Base-by-base conservation (phyloP, 2,888 invertebrate genomes). In the Mamestra brassicae region DNA sequence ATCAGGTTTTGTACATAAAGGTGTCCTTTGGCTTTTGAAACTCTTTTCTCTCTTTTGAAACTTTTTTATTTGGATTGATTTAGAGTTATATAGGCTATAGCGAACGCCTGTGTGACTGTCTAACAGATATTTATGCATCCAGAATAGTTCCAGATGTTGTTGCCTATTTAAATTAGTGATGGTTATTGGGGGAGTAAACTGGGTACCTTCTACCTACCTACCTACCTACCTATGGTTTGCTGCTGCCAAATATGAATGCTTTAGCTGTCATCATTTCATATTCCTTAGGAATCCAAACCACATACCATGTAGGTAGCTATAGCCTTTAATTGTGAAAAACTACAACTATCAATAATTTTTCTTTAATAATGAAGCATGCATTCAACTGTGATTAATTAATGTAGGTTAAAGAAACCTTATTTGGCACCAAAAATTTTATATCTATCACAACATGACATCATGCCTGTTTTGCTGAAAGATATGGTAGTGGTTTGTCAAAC, bases 351-450 rank as follows among this genome's bases (percentile, higher is more conserved):
- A 26, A 26, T 4, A 3, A 13, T 52, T 52, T 15, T 1, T 47
- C 8, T 47, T 10, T 17, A 1, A 26, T 10, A 17, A 34, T 45
- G 47, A 34, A 17, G 26, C 2, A 17, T 55, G 11, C 11, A 42
- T 11, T 3, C 1, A 34, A 26, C 17, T 60, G 38, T 34, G 5
- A 15, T n/a, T 57, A 2, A 7, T n/a, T n/a, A 61, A 64, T 47
- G 15, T 64, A 64, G 47, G 17, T 34, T 34, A 47, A 50, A 36
- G 63, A 50, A 47, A 36, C 63, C 47, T 8, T 63, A 63, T 64
- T 64, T 47, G 47, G 47, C 47, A 64, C 34, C 1, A 26, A 45
- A 26, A 26, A 26, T 26, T 26, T 8, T 15, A 26, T 13, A 15
- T 45, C 45, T 50, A 34, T 10, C 47, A 34, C 15, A 26, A 15